Percentiles rank a stretch among this genome's conserved stretches.
Conservation (phyloP, 2,113 vertebrate genomes). For the Chionis minor region DNA sequence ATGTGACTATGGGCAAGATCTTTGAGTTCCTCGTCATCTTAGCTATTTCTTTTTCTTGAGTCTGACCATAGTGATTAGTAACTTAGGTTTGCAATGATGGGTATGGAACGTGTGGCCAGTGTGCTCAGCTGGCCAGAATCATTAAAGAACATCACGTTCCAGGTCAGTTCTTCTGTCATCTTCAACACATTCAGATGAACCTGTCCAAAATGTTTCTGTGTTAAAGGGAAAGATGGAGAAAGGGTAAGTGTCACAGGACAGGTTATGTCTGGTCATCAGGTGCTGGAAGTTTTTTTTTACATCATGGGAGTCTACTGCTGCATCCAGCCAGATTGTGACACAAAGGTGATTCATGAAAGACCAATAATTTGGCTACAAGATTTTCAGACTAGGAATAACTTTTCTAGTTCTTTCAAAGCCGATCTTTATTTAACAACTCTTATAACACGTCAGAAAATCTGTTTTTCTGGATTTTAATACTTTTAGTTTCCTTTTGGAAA, state of each 20-base stretch:
- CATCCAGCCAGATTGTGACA: not conserved
- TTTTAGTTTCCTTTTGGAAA: not conserved
- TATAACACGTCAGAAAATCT: not conserved
- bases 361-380: not conserved
- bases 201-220: not conserved
- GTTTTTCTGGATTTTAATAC: not conserved
- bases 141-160: not conserved
- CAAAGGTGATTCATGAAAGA: not conserved
- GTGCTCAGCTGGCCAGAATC: not conserved
- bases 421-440: not conserved
- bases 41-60: not conserved
- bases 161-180: not conserved
- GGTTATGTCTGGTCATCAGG: not conserved
- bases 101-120: not conserved
- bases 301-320: rapidly evolving
- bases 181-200: not conserved
- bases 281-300: not conserved
- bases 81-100: not conserved
- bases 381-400: not conserved
- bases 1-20: not conserved
- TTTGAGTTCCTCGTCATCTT: not conserved
- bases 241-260: not conserved
- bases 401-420: not conserved
- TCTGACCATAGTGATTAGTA: not conserved
- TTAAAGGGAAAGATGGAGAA: not conserved